Evolutionary conservation across 2,888 invertebrate genomes (phyloP).

Genomic region (Drosophila pseudotakahashii): DNA sequence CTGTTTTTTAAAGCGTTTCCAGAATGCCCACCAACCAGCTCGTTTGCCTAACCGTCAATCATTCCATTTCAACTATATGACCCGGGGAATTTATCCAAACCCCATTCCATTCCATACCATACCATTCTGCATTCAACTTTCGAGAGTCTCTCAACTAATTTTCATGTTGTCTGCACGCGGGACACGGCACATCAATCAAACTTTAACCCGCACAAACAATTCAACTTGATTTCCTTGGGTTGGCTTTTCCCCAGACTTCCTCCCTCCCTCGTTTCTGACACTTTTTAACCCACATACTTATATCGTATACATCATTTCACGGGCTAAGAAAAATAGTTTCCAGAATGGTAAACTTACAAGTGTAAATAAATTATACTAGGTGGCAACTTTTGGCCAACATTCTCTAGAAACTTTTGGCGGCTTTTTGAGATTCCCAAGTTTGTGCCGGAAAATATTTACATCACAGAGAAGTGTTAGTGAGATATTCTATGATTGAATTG

Average conservation of each 20-base stretch:
- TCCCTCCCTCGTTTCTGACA: neutral
- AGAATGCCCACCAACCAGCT: slow-evolving; percentile 35
- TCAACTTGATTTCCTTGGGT: slow-evolving; percentile 33
- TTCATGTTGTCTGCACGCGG: slow-evolving; percentile 64
- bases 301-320: slow-evolving; percentile 9
- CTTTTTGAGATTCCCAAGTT: neutral
- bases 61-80: slow-evolving; percentile 32
- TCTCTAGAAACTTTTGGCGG: slow-evolving; percentile 17
- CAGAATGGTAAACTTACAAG: slow-evolving; percentile 24
- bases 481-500: neutral
- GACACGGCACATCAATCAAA: slow-evolving; percentile 71
- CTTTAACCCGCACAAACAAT: slow-evolving; percentile 45
- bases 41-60: slow-evolving; percentile 58
- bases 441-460: slow-evolving; percentile 9
- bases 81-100: slow-evolving; percentile 9
- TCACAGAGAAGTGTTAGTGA: neutral
- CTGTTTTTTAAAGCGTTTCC: slow-evolving; percentile 11
- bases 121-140: slow-evolving; percentile 19
- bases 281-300: slow-evolving; percentile 10
- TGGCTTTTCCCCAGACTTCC: neutral
- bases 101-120: slow-evolving; percentile 14
- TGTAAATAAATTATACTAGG: slow-evolving; percentile 27
- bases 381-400: slow-evolving; percentile 27
- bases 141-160: slow-evolving; percentile 61
- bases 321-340: slow-evolving; percentile 20